Percentiles rank a stretch among this genome's conserved stretches.
These are phyloP conservation scores for Phrynocephalus guinanensis DNA, from an alignment of 2,797 vertebrate species.

Conservation along the genomic window DNA sequence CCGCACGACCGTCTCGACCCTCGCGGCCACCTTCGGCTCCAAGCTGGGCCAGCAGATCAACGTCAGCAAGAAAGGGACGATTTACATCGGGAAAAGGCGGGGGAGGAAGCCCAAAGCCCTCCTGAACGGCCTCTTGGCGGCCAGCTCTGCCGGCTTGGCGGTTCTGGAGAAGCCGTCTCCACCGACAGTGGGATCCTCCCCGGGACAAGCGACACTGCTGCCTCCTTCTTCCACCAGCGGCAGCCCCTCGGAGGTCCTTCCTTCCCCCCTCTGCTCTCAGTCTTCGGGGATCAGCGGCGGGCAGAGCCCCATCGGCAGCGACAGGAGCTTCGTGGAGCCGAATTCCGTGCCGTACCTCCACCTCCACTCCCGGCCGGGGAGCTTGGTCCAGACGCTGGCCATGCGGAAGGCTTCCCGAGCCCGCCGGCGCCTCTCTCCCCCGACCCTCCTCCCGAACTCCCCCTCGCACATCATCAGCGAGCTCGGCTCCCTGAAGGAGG, in stretches of 20 bases:
- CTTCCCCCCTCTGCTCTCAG: conserved; percentile 84
- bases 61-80: conserved; percentile 98
- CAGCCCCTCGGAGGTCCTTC: conserved; percentile 83
- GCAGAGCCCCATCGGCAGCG: conserved; percentile 91
- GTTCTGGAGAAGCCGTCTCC: conserved; percentile 78
- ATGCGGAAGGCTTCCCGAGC: conserved; percentile 92
- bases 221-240: conserved; percentile 72
- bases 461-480: conserved; percentile 90
- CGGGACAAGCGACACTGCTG: conserved; percentile 82
- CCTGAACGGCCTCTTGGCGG: conserved; percentile 74
- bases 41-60: conserved; percentile 97
- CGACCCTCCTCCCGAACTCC: conserved; percentile 86
- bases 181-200: conserved; percentile 62
- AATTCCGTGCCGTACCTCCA: conserved; percentile 90
- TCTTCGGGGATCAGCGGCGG: conserved; percentile 88
- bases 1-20: conserved; percentile 85
- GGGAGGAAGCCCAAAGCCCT: conserved; percentile 95
- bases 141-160: conserved; percentile 63
- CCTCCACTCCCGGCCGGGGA: conserved; percentile 76
- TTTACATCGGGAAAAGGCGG: conserved; percentile 98
- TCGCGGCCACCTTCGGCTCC: conserved; percentile 93
- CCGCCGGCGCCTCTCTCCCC: conserved; percentile 81
- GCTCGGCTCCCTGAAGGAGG: conserved; percentile 87
- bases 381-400: conserved; percentile 84
- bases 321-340: conserved; percentile 94